Base-by-base conservation (phyloP, 2,888 invertebrate genomes). In the Chaetoderma sp. region DNA sequence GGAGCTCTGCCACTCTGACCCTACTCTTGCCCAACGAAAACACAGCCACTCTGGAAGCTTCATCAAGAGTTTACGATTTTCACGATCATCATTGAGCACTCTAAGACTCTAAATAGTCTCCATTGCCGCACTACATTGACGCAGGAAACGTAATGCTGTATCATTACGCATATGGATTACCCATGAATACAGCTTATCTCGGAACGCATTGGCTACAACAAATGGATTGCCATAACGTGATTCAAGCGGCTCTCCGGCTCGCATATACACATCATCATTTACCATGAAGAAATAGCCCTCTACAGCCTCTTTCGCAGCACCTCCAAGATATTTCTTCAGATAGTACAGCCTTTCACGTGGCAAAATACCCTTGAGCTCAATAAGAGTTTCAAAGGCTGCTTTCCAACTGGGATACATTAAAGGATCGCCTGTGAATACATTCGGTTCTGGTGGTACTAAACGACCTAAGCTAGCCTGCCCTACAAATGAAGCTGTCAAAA, bases 211-310 rank as follows among this genome's bases (percentile, higher is more conserved):
- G n/a, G 60, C 64, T 13, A 71, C 28, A 32, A 68, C 39, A 52
- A 71, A 71, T 16, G 71, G 66, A 39, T 73, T 58, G 0, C 68
- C 68, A 52, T 65, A 73, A 1, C 71, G 13, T 55, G 69, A 65
- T 16, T 69, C 67, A 4, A 65, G 45, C 25, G 68, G 49, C 27
- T 39, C 32, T 36, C 33, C 62, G 10, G 67, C 70, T 21, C 62
- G 63, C 21, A 49, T 59, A 44, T 60, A 73, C 21, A 72, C 70
- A 4, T 57, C 44, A 1, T 42, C 32, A 47, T 68, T 65, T 16
- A 56, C 47, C 23, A 70, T 50, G 23, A 64, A 61, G 28, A 73
- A 65, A 33, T 61, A 72, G 23, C 68, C 73, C 4, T 72, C 69
- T 2, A 75, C 60, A 0, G 69, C 64, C 30, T 62, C 52, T n/a